Evolutionary conservation across 2,888 invertebrate species (phyloP).

Genomic region (Sinodicranocentrus sp.): DNA sequence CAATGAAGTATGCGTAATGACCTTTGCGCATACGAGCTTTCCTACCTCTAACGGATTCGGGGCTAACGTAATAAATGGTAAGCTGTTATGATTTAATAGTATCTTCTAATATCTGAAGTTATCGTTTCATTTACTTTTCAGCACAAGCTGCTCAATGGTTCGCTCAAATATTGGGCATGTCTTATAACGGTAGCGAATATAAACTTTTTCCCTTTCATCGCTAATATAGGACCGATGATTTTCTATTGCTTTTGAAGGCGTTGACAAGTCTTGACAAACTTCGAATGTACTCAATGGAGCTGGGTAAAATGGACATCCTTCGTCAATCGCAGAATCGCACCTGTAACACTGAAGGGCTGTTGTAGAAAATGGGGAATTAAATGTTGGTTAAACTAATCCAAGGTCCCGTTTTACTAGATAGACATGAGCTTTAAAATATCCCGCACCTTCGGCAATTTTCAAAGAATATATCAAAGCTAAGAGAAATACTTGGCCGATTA

Average conservation of each 20-base stretch:
- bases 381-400: too few relatives aligned
- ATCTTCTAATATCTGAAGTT: neutral
- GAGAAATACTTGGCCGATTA: too few relatives aligned
- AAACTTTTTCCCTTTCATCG: too few relatives aligned
- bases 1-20: neutral
- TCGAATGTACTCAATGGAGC: constrained; percentile 26
- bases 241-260: too few relatives aligned
- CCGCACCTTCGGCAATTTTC: too few relatives aligned
- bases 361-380: too few relatives aligned
- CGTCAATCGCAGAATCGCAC: constrained; percentile 22
- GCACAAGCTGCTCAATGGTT: constrained; percentile 13
- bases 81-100: neutral
- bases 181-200: constrained; percentile 28
- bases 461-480: too few relatives aligned
- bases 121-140: neutral
- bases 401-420: too few relatives aligned
- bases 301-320: constrained; percentile 13
- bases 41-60: constrained; percentile 24
- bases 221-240: too few relatives aligned
- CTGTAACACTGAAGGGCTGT: constrained; percentile 23
- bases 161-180: constrained; percentile 17
- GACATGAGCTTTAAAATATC: too few relatives aligned
- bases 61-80: neutral
- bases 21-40: constrained; percentile 24
- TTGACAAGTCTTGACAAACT: constrained; percentile 9